These are phyloP conservation scores for Naja naja DNA, from an alignment of 2,113 vertebrate species.

Conservation along the genomic window DNA sequence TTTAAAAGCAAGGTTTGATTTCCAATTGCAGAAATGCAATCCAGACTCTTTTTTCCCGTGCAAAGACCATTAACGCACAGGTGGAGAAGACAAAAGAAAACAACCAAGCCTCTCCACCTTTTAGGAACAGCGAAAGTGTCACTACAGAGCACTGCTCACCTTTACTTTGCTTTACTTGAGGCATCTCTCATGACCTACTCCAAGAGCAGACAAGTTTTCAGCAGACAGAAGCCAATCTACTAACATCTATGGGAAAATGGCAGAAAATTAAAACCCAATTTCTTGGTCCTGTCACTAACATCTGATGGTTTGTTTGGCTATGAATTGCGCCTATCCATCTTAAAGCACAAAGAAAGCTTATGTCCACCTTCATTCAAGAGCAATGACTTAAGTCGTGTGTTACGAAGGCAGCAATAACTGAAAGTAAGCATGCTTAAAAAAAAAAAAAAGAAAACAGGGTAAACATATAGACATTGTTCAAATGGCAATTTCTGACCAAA, in stretches of 20 bases:
- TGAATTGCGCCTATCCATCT: not conserved
- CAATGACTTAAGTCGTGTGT: not conserved
- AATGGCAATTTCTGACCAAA: not conserved
- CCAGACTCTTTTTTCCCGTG: not conserved
- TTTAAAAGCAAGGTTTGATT: conserved; percentile 1
- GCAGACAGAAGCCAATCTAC: not conserved
- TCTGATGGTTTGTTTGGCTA: not conserved
- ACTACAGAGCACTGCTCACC: not conserved
- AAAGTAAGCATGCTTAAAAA: not conserved
- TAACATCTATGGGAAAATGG: not conserved
- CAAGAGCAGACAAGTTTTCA: not conserved
- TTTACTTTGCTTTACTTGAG: not conserved
- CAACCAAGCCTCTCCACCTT: not conserved
- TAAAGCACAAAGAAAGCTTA: not conserved
- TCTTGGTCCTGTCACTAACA: not conserved
- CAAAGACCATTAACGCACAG: not conserved
- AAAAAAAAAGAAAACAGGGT: not conserved
- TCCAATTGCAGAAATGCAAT: not conserved
- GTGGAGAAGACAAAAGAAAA: not conserved
- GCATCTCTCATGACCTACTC: not conserved
- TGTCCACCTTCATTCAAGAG: not conserved
- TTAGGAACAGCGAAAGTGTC: not conserved
- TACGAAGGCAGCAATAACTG: not conserved
- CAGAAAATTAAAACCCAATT: not conserved
- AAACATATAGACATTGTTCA: not conserved